Evolutionary conservation across 2,113 vertebrate genomes (phyloP).

Genomic region (Perca flavescens): DNA sequence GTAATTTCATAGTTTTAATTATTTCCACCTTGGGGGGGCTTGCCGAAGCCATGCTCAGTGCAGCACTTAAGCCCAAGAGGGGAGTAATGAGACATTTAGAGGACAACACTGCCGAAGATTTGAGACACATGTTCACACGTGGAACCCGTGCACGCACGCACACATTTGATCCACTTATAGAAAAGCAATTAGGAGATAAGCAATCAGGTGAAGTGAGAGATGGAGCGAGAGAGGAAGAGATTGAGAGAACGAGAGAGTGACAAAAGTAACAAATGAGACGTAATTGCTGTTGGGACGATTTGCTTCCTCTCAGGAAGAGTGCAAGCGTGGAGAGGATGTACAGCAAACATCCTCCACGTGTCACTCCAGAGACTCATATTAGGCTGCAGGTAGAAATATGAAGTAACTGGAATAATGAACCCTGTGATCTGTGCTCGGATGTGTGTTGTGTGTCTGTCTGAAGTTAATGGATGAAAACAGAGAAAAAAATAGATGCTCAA

Average conservation of each 20-base stretch:
- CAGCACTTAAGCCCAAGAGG: conserved; percentile 49
- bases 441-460: conserved; percentile 23
- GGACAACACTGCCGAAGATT: conserved; percentile 56
- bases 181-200: conserved; percentile 75
- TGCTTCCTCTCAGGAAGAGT: conserved; percentile 47
- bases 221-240: conserved; percentile 1
- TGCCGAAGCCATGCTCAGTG: conserved; percentile 27
- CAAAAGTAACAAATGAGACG: conserved; percentile 34
- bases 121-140: conserved; percentile 17
- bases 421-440: background rate
- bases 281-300: conserved; percentile 51
- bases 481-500: conserved; percentile 11
- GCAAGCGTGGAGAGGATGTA: conserved; percentile 8
- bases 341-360: conserved; percentile 33
- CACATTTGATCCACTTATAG: conserved; percentile 62
- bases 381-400: conserved; percentile 37
- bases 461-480: conserved; percentile 18
- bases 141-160: background rate
- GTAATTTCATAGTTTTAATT: conserved; percentile 64
- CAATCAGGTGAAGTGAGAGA: conserved; percentile 60
- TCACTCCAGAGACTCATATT: conserved; percentile 19
- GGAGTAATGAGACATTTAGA: conserved; percentile 66
- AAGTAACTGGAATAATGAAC: conserved; percentile 42
- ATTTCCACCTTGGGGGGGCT: conserved; percentile 41
- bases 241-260: conserved; percentile 16